phyloP scores from a whole-genome alignment of 2,888 invertebrate genomes.

The Subacronicta megacephala region DNA sequence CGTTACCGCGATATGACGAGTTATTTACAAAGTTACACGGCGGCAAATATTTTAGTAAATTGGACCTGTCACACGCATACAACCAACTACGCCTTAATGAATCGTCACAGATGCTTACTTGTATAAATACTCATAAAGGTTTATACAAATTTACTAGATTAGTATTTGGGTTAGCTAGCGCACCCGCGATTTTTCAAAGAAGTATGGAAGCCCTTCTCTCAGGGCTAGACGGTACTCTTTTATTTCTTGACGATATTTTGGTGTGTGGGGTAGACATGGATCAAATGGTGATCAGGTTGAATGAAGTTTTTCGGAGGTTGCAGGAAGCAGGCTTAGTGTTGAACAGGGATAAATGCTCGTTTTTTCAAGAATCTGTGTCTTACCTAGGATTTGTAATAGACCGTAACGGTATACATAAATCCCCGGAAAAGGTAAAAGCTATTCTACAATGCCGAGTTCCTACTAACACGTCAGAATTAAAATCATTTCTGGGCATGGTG shows the following conservation, averaged over 20 bases:
- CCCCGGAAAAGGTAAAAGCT: conserved; percentile 4
- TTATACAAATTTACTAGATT: too few relatives aligned
- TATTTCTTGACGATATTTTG: conserved; percentile 58
- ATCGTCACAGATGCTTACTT: too few relatives aligned
- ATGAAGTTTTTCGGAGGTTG: conserved; percentile 13
- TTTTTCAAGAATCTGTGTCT: conserved; percentile 10
- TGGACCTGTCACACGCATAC: too few relatives aligned
- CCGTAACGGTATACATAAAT: conserved; percentile 11
- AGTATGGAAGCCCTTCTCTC: conserved; percentile 35
- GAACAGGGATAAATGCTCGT: conserved; percentile 6
- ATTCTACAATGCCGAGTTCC: too few relatives aligned
- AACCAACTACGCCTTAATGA: too few relatives aligned
- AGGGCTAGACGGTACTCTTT: conserved; percentile 50
- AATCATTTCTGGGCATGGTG: too few relatives aligned
- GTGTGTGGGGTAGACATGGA: conserved; percentile 25
- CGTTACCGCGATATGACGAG: conserved; percentile 9
- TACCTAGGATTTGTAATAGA: conserved; percentile 11
- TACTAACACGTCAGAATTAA: too few relatives aligned
- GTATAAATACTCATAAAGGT: too few relatives aligned
- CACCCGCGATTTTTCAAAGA: too few relatives aligned
- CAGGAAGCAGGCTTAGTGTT: conserved; percentile 8
- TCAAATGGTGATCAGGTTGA: conserved; percentile 1
- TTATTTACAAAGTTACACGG: conserved; percentile 11
- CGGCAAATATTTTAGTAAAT: too few relatives aligned
- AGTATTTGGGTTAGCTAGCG: too few relatives aligned